Percentiles rank a stretch among this genome's conserved stretches.
These are phyloP conservation scores for Saguinus imperator DNA, from an alignment of 2,113 vertebrate genomes.

Conservation along the genomic window DNA sequence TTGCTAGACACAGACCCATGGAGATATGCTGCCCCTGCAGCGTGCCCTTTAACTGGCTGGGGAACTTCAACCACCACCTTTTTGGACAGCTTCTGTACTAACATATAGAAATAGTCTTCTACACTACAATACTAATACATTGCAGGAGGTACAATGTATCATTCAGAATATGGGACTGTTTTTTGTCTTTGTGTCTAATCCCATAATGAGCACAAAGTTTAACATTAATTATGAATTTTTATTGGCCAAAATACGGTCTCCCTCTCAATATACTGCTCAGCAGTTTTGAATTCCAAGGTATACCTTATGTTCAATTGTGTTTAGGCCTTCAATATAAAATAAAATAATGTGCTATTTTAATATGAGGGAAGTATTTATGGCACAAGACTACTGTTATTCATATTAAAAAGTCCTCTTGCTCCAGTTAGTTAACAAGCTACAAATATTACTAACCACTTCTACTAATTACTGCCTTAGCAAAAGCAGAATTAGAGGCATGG, in stretches of 20 bases:
- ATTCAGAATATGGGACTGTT: not conserved
- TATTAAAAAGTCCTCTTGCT: not conserved
- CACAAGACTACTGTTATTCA: not conserved
- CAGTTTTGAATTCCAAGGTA: slow-evolving; percentile 11
- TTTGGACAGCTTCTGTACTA: not conserved
- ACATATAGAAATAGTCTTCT: not conserved
- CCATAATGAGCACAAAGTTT: not conserved
- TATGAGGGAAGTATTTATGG: not conserved
- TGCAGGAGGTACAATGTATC: not conserved
- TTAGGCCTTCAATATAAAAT: not conserved
- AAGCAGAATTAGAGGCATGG: not conserved
- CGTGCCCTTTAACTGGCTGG: not conserved
- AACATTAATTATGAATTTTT: not conserved
- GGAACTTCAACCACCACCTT: not conserved
- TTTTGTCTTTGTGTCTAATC: not conserved
- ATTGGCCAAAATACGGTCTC: not conserved
- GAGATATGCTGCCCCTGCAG: not conserved
- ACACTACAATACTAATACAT: not conserved
- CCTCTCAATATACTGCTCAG: not conserved
- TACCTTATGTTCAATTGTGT: not conserved
- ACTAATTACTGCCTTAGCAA: not conserved
- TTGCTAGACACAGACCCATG: not conserved
- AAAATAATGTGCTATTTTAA: not conserved
- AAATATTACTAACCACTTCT: not conserved
- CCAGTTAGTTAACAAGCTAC: not conserved